Evolutionary conservation across 2,113 vertebrate genomes (phyloP), one percentile per base, ranked within the genome.

Genomic region (Ctenomys sociabilis): DNA sequence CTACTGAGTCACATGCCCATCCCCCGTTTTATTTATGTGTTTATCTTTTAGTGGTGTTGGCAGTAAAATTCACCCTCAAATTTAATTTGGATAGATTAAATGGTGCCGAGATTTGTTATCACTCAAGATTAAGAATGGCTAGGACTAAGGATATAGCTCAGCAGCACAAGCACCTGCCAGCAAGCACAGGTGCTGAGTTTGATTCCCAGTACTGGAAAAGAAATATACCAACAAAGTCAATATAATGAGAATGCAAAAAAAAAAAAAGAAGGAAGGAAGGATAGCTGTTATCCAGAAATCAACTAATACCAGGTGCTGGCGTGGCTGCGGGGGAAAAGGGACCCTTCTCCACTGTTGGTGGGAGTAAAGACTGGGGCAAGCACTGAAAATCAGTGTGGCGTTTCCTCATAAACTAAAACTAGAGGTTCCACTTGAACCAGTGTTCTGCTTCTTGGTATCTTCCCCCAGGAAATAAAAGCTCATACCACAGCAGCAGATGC

Each of bases 41-140:
- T 80, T 52, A 80, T 80, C 30, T 35, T 70, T 59, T 86, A 35
- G 64, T 90, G 59, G 26, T 90, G 9, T 16, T 45, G 37, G 13
- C 43, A 26, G 64, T 90, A 10, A 63, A 54, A 40, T 81, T 90
- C 37, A 4, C 26, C 43, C 37, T 95, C 83, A 86, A 85, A 59
- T 63, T 96, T 85, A 94, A 91, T 87, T 95, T 61, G n/a, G 1
- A 66, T 57, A 70, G 37, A 70, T 70, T n/a, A 70, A 70, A 37
- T 35, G 37, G 37, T n/a, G 35, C 35, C 21, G 7, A 70, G 35
- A 70, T n/a, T 70, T n/a, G 35, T 19, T 70, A 32, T 70, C 32
- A 35, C 66, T 35, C 35, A 19, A 70, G 68, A 70, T n/a, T n/a
- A 70, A n/a, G 16, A 70, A 70, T 19, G 66, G 35, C 66, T 70